Evolutionary conservation across 2,888 invertebrate species (phyloP).

Genomic region (Hyppa rectilinea): DNA sequence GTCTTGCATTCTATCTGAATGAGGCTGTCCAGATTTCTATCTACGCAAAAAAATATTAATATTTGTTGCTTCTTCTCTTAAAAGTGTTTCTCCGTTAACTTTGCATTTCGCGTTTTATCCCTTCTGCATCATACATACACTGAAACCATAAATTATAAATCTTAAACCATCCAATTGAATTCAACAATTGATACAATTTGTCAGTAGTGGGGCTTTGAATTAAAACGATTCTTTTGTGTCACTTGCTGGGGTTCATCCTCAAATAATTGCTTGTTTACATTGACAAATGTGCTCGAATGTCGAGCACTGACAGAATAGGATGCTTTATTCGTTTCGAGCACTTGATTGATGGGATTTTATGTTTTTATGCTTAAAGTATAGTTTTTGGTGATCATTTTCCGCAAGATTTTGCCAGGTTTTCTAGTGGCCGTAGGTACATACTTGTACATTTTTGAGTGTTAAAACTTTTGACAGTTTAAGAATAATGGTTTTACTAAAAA

Average conservation of each 20-base stretch:
- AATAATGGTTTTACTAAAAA: no score
- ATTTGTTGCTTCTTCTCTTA: not conserved
- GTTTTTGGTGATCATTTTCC: constrained; percentile 11
- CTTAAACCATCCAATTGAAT: constrained; percentile 38
- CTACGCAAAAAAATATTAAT: not conserved
- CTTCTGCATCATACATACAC: not conserved
- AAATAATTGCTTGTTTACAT: constrained; percentile 85
- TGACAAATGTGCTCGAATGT: constrained; percentile 78
- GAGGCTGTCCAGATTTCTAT: no score
- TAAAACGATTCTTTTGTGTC: constrained; percentile 82
- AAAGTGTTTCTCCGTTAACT: not conserved
- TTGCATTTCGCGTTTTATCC: not conserved
- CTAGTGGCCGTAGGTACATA: not conserved
- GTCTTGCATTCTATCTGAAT: not conserved
- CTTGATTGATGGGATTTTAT: constrained; percentile 45
- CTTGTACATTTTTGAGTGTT: not conserved
- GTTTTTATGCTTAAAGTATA: constrained; percentile 12
- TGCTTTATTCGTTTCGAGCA: constrained; percentile 47
- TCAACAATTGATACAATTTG: constrained; percentile 77
- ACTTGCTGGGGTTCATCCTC: constrained; percentile 82
- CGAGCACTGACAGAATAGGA: constrained; percentile 38
- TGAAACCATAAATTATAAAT: constrained; percentile 47
- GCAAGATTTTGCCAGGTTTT: not conserved
- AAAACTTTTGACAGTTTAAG: not conserved
- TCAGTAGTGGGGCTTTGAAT: constrained; percentile 78